Percentiles rank a stretch among this genome's conserved stretches.
phyloP scores from a whole-genome alignment of 2,888 invertebrate species.

The Leptothorax acervorum region DNA sequence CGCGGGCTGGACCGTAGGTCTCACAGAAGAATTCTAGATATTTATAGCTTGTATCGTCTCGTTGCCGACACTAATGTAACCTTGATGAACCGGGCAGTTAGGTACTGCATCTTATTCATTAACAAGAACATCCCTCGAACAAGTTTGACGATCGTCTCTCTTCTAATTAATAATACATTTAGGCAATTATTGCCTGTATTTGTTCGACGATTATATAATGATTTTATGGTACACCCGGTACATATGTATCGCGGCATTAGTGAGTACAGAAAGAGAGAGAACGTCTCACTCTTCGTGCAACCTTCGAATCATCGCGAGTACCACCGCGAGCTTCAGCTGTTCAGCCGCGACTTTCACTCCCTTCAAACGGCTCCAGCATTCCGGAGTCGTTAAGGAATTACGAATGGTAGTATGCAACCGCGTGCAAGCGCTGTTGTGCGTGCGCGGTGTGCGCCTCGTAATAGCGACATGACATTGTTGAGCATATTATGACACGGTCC shows the following conservation, averaged over 20 bases:
- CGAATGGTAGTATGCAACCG: constrained; percentile 52
- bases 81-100: constrained; percentile 13
- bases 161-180: neutral
- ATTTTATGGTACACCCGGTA: neutral
- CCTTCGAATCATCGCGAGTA: constrained; percentile 29
- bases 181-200: neutral
- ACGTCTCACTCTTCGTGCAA: constrained; percentile 15
- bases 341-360: constrained; percentile 71
- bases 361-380: constrained; percentile 67
- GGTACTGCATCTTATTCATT: neutral
- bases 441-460: constrained; percentile 31
- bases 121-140: no score
- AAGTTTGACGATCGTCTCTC: neutral
- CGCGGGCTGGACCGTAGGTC: neutral
- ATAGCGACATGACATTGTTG: constrained; percentile 67
- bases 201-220: neutral
- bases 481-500: constrained; percentile 65
- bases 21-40: constrained; percentile 8
- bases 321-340: constrained; percentile 37
- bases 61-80: constrained; percentile 1
- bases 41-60: constrained; percentile 12
- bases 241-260: neutral
- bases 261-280: neutral
- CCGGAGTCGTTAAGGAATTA: constrained; percentile 69
- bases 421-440: constrained; percentile 2